Base-by-base conservation (phyloP, 2,888 invertebrate species). In the Cetonia aurata region DNA sequence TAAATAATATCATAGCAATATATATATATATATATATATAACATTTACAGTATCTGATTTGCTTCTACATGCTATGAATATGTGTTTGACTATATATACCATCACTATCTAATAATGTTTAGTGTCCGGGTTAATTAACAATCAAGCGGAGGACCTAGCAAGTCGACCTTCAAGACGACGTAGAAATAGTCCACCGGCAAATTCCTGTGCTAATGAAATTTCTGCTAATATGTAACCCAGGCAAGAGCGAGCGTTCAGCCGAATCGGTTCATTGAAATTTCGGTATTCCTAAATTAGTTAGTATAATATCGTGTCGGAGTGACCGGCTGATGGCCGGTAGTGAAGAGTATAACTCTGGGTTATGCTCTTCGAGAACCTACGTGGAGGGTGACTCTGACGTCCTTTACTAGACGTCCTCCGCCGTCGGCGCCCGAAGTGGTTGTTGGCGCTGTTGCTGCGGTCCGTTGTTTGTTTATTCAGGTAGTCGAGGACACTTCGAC, bases 191-290 rank as follows among this genome's bases (percentile, higher is more conserved):
- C 69, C 68, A 74, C 55, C 67, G 72, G 12, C 15, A 72, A 57
- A 71, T 65, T 75, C 76, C 77, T 74, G 70, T 68, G 72, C 69
- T 79, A 79, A 79, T 79, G 78, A 77, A 79, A 78, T 78, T 78
- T 78, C 75, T 66, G 75, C 75, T 75, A 77, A 67, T 44, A 67
- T 59, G 59, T 71, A 60, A 25, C 62, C 33, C 53, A 50, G 67
- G 37, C 50, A 59, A 33, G 66, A 50, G 44, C 44, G 4, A 25
- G 25, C 25, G 25, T 17, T 6, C 44, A 44, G 67, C 57, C 25
- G 25, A 25, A 25, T 4, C 4, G 25, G 25, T 71, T 68, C 55
- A 71, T 68, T 68, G 71, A 71, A 71, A 71, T 68, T 71, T 71
- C 53, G 55, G 67, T 68, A 68, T 74, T 73, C 66, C 71, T 73